Percentiles rank a stretch among this genome's conserved stretches.
These are phyloP conservation scores for Grantiella picta DNA, from an alignment of 2,113 vertebrate genomes.

Conservation along the genomic window DNA sequence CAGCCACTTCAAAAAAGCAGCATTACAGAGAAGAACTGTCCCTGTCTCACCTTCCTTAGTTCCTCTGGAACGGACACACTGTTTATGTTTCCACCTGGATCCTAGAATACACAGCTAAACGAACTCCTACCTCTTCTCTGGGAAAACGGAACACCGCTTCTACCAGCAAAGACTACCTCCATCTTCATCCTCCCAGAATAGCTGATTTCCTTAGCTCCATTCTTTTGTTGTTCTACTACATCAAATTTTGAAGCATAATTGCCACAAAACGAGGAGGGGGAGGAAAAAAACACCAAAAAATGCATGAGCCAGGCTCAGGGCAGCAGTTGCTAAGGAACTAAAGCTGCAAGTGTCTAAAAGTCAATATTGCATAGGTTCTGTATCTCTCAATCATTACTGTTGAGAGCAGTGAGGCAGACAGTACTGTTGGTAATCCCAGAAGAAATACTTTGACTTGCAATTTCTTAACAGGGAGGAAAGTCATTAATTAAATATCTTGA, in stretches of 20 bases:
- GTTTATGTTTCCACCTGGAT: fast-evolving
- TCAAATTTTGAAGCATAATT: neutral
- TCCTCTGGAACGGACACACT: neutral
- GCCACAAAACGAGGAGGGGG: neutral
- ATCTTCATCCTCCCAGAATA: fast-evolving
- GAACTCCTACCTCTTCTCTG: neutral
- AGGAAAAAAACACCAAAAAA: too few relatives aligned
- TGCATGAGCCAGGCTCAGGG: neutral
- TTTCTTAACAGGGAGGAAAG: neutral
- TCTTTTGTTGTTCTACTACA: neutral
- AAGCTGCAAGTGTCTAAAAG: neutral
- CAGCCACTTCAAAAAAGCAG: neutral
- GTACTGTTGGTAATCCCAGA: neutral
- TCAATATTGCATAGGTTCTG: neutral
- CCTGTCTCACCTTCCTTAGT: neutral
- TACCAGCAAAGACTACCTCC: neutral
- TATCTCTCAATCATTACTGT: neutral
- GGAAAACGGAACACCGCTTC: neutral
- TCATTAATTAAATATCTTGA: neutral
- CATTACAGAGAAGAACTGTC: neutral
- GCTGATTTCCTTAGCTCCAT: neutral
- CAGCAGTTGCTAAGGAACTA: neutral
- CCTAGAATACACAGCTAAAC: neutral
- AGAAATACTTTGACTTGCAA: neutral
- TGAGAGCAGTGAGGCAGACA: neutral